Evolutionary conservation across 1,140 invertebrate genomes (phyloP).

Genomic region (Philotrypesis tridentata): DNA sequence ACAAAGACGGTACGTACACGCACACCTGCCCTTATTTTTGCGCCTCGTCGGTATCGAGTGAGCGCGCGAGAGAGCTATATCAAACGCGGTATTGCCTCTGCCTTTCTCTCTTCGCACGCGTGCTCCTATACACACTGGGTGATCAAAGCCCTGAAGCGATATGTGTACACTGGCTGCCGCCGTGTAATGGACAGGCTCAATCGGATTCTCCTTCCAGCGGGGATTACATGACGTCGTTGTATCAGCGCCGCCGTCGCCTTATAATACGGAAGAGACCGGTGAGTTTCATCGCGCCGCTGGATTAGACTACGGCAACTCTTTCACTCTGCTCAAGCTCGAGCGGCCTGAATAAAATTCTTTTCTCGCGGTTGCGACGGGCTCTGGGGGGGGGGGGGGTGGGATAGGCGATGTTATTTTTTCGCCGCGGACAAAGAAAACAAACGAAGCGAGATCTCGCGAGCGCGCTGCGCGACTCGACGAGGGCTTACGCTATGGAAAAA

Average conservation of each 20-base stretch:
- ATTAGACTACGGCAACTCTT: too few species aligned
- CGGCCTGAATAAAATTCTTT: too few species aligned
- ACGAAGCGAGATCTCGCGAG: not conserved
- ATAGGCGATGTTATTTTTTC: too few species aligned
- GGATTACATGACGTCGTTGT: constrained; percentile 10
- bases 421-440: not conserved
- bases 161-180: not conserved
- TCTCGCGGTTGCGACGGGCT: too few species aligned
- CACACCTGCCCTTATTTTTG: constrained; percentile 3
- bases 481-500: not conserved
- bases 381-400: too few species aligned
- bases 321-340: too few species aligned
- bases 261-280: too few species aligned
- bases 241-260: too few species aligned
- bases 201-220: not conserved
- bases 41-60: constrained; percentile 11
- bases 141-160: not conserved
- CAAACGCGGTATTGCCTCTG: not conserved
- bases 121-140: too few species aligned
- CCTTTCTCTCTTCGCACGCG: not conserved
- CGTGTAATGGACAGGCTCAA: constrained; percentile 7
- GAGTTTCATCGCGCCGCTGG: too few species aligned
- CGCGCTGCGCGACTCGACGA: too few species aligned
- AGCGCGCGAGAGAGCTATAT: not conserved
- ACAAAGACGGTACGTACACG: not conserved